Evolutionary conservation across 2,888 invertebrate species (phyloP).

Genomic region (Noctua comes): DNA sequence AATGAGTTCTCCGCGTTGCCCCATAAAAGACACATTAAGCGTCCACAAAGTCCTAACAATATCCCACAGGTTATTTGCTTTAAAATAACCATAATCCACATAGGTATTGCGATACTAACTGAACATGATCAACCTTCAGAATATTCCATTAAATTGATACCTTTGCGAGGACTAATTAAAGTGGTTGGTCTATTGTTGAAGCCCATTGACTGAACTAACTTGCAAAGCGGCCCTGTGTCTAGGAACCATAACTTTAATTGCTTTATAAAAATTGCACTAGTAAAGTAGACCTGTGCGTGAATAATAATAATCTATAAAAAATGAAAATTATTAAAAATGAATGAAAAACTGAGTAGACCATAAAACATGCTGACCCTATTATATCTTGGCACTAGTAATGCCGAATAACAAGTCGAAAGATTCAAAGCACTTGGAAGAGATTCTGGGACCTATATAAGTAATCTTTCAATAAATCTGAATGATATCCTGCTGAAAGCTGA

Average conservation of each 20-base stretch:
- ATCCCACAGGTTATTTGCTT: too few species aligned
- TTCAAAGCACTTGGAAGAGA: neutral
- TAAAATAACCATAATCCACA: too few species aligned
- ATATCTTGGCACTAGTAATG: slow-evolving; percentile 1
- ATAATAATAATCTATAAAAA: neutral
- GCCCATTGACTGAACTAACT: neutral
- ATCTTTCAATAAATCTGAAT: slow-evolving; percentile 1
- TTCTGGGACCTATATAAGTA: neutral
- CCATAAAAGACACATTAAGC: too few species aligned
- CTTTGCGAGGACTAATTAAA: too few species aligned
- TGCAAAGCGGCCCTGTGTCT: neutral
- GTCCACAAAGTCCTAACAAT: too few species aligned
- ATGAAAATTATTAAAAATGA: neutral
- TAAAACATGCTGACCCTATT: neutral
- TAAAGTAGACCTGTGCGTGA: neutral
- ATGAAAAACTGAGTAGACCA: neutral
- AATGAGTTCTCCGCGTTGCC: too few species aligned
- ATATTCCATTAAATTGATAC: too few species aligned
- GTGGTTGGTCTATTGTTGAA: neutral
- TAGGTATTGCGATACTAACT: too few species aligned
- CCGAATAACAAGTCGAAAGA: neutral
- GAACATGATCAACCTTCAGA: too few species aligned
- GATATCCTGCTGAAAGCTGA: neutral
- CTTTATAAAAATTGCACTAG: neutral
- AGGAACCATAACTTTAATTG: neutral